These are phyloP conservation scores for Neoarius graeffei DNA, from an alignment of 2,113 vertebrate genomes.

Conservation along the genomic window DNA sequence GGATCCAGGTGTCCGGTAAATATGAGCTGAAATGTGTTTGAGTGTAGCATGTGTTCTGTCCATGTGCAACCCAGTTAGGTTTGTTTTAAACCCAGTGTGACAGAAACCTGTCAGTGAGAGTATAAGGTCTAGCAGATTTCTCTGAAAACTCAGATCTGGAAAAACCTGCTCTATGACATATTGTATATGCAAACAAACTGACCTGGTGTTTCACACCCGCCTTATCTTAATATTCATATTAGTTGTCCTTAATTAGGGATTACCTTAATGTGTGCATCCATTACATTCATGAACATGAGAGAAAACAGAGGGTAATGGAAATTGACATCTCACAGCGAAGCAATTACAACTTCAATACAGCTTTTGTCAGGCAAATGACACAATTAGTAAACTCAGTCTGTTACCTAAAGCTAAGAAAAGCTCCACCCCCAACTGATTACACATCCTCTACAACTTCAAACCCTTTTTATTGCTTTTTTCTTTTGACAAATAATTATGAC, in stretches of 20 bases:
- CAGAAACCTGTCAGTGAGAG: slow-evolving; percentile 10
- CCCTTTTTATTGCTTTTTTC: neutral
- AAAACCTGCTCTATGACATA: slow-evolving; percentile 61
- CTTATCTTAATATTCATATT: slow-evolving; percentile 70
- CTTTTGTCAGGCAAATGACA: slow-evolving; percentile 58
- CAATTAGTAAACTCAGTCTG: slow-evolving; percentile 48
- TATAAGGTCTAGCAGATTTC: neutral
- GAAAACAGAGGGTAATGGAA: slow-evolving; percentile 61
- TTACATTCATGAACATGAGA: slow-evolving; percentile 45
- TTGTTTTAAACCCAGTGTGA: neutral
- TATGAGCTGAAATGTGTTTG: neutral
- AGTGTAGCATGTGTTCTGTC: neutral
- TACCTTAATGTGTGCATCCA: slow-evolving; percentile 47
- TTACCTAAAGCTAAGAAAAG: slow-evolving; percentile 52
- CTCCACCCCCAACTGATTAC: slow-evolving; percentile 12
- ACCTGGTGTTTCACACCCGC: slow-evolving; percentile 56
- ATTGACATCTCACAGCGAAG: slow-evolving; percentile 59
- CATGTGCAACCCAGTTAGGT: neutral
- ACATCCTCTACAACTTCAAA: slow-evolving; percentile 10
- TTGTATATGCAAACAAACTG: slow-evolving; percentile 54
- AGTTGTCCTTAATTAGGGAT: slow-evolving; percentile 58
- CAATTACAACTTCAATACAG: slow-evolving; percentile 57
- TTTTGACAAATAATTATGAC: slow-evolving; percentile 19
- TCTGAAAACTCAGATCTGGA: slow-evolving; percentile 35
- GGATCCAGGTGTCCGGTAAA: neutral